Conservation (phyloP, 2,113 vertebrate genomes). For the Caretta caretta region DNA sequence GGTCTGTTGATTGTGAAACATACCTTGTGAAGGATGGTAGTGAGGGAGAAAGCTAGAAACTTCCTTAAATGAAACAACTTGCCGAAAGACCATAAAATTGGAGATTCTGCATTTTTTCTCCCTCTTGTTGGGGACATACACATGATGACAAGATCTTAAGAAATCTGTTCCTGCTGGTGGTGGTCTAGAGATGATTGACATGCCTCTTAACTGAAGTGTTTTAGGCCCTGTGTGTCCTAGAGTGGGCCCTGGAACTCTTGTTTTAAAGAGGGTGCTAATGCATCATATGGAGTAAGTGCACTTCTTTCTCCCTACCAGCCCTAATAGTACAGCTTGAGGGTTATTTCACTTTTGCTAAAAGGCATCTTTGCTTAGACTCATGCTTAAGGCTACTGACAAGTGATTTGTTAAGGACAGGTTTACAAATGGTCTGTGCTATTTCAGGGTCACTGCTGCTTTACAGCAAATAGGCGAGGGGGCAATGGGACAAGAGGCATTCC, state of each 20-base stretch:
- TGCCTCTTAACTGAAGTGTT: neutral
- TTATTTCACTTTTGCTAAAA: too few relatives aligned
- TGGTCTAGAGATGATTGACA: neutral
- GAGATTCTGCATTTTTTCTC: neutral
- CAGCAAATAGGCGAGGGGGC: neutral
- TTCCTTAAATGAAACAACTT: neutral
- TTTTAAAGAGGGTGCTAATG: too few relatives aligned
- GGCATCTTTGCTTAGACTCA: neutral
- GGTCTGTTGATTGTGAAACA: neutral
- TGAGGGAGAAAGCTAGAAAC: neutral
- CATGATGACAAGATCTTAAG: neutral
- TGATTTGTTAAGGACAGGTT: neutral
- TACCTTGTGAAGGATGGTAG: neutral
- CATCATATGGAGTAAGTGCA: neutral
- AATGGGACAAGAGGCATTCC: too few relatives aligned
- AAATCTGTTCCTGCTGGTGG: neutral
- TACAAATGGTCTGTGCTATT: neutral
- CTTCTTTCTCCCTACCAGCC: neutral
- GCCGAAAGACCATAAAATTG: neutral
- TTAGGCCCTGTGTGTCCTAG: neutral
- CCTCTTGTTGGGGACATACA: neutral
- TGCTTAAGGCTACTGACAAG: neutral
- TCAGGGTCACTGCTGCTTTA: neutral
- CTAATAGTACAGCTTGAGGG: too few relatives aligned
- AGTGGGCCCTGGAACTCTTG: neutral